Conservation (phyloP, 2,888 invertebrate genomes). For the Andrena camellia region DNA sequence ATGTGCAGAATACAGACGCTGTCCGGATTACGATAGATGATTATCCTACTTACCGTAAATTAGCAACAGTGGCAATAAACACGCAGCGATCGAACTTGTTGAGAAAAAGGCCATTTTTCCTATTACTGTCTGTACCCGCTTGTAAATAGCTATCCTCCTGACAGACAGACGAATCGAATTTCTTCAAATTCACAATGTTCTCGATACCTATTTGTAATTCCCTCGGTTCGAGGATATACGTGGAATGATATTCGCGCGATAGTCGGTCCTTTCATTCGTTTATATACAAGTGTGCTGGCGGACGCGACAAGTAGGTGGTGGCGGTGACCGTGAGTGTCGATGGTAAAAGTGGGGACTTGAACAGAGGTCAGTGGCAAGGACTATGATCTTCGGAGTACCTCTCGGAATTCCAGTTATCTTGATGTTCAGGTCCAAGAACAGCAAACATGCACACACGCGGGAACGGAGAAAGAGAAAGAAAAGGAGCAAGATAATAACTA, state of each 20-base stretch:
- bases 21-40: background rate
- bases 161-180: background rate
- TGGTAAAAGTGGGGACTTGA: constrained; percentile 41
- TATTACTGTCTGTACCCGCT: background rate
- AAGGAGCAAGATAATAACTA: background rate
- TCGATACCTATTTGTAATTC: constrained; percentile 22
- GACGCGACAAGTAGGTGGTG: constrained; percentile 30
- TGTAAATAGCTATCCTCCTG: background rate
- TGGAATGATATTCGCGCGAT: constrained; percentile 24
- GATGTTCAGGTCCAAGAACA: background rate
- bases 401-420: constrained; percentile 19
- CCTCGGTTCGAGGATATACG: background rate
- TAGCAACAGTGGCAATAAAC: constrained; percentile 23
- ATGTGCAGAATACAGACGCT: no score
- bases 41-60: constrained; percentile 36
- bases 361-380: constrained; percentile 57
- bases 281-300: constrained; percentile 48
- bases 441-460: no score
- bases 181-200: background rate
- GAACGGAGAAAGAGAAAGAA: background rate
- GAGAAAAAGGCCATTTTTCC: constrained; percentile 13
- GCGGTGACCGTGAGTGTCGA: constrained; percentile 29
- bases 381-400: constrained; percentile 14
- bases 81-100: background rate
- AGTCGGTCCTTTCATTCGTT: constrained; percentile 32